Evolutionary conservation across 2,888 invertebrate genomes (phyloP).

Genomic region (Drosophila villosipedis): DNA sequence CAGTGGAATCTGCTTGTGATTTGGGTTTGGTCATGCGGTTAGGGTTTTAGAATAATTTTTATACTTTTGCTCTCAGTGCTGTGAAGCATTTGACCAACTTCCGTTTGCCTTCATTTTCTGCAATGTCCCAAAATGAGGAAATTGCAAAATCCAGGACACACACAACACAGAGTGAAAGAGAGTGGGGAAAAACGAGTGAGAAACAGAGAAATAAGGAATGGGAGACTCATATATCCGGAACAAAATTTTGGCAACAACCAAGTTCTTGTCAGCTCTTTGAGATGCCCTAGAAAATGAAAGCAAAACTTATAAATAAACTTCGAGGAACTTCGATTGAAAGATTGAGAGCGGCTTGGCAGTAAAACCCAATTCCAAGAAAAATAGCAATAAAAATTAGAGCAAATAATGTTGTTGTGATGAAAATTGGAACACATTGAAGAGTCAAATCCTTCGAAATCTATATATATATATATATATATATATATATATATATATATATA

Average conservation of each 20-base stretch:
- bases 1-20: background rate
- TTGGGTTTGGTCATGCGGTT: constrained; percentile 32
- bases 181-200: background rate
- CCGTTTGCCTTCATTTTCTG: constrained; percentile 43
- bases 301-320: constrained; percentile 30
- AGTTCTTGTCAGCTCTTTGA: constrained; percentile 2
- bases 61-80: constrained; percentile 28
- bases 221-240: constrained; percentile 18
- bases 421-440: background rate
- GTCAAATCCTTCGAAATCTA: background rate
- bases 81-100: constrained; percentile 56
- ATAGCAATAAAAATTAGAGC: background rate
- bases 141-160: constrained; percentile 43
- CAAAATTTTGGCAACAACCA: constrained; percentile 45
- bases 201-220: background rate
- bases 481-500: background rate
- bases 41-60: constrained; percentile 26
- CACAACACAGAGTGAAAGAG: background rate
- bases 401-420: background rate
- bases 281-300: constrained; percentile 31
- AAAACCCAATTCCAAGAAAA: background rate
- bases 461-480: background rate
- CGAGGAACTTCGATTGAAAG: constrained; percentile 11
- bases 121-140: constrained; percentile 49
- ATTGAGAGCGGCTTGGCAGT: constrained; percentile 4